These are phyloP conservation scores for Odontophorus gujanensis DNA, from an alignment of 2,113 vertebrate species.

Conservation along the genomic window DNA sequence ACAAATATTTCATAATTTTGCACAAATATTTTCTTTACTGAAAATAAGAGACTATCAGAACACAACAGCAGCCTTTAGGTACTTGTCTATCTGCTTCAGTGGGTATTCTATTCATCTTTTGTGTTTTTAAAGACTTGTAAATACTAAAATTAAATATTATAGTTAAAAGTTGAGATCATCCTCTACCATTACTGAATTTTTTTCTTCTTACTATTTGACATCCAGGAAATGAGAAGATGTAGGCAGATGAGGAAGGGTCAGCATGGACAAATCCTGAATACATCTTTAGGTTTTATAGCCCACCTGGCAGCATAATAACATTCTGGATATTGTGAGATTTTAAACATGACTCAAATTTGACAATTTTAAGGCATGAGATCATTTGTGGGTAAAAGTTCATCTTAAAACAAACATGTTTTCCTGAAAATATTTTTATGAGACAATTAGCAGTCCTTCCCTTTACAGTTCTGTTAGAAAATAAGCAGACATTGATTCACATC, in stretches of 20 bases:
- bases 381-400: slow-evolving; percentile 6
- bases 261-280: neutral
- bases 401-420: slow-evolving; percentile 47
- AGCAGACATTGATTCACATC: slow-evolving; percentile 59
- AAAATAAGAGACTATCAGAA: neutral
- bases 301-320: neutral
- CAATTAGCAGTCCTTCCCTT: slow-evolving; percentile 47
- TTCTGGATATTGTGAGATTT: slow-evolving; percentile 20
- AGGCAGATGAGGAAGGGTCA: neutral
- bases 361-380: slow-evolving; percentile 24
- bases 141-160: neutral
- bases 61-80: neutral
- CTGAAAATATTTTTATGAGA: slow-evolving; percentile 39
- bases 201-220: neutral
- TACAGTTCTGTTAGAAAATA: slow-evolving; percentile 60
- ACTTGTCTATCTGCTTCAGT: neutral
- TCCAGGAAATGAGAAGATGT: neutral
- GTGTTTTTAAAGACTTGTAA: neutral
- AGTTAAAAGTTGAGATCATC: neutral
- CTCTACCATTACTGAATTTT: neutral
- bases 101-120: neutral
- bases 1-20: neutral
- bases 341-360: neutral
- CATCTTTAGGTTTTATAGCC: neutral
- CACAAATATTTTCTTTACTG: neutral